Evolutionary conservation across 2,797 vertebrate species (phyloP), one percentile per base, ranked within the genome.

Genomic region (Heteromormyrus szaboi): DNA sequence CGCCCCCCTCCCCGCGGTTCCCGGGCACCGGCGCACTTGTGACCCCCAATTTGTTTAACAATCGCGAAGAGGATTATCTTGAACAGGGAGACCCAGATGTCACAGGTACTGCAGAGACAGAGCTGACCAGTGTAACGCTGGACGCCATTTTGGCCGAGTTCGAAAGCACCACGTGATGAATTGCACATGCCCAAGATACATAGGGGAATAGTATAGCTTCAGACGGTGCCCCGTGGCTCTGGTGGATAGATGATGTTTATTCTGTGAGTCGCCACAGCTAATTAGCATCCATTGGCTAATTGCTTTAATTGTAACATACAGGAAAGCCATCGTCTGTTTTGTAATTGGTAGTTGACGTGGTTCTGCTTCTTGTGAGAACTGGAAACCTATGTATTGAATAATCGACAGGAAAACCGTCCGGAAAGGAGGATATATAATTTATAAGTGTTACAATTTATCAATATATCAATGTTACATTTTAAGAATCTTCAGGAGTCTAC

Each of bases 31-130:
- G 95, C 94, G 96, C 95, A 93, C 90, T 90, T 62, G 0, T 93
- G 95, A 85, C 92, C 95, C 95, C 95, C 94, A 92, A 96, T 96
- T 96, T 96, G 95, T 95, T 94, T 54, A 93, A 94, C 93, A 90
- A 92, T 90, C 90, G 91, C 94, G 89, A 93, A 89, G 93, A 94
- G 93, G 88, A 85, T 94, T 93, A 90, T 89, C 92, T 48, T 62
- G 14, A 89, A 91, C 89, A 88, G 92, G 93, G 93, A 93, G 89
- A 94, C 93, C 92, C 96, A 96, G 95, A 95, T 96, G 95, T 94
- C 92, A 25, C 93, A 93, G 94, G 94, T 93, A 95, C 22, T 44
- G 88, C 88, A 84, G 88, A 53, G 56, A 90, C 91, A 92, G 90
- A 88, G 88, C 91, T 93, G 94, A 93, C 92, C 91, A 93, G 93